Percentiles rank a stretch among this genome's conserved stretches.
Conservation (phyloP, 2,888 invertebrate species). For the Bombylius discolor region DNA sequence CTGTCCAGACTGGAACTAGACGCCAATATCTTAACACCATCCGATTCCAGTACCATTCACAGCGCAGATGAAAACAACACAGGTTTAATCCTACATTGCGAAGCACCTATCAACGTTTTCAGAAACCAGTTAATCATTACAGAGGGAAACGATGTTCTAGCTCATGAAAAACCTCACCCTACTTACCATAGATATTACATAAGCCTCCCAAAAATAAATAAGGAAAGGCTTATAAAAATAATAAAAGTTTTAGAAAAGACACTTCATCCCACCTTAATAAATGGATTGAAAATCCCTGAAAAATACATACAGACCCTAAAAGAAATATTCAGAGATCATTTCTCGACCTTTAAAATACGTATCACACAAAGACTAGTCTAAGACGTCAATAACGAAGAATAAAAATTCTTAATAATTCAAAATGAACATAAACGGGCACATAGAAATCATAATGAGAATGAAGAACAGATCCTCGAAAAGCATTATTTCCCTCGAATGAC, state of each 20-base stretch:
- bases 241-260: background rate
- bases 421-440: constrained; percentile 1
- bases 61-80: constrained; percentile 13
- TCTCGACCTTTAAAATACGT: background rate
- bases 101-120: background rate
- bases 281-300: constrained; percentile 1
- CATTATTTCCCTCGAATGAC: constrained; percentile 2
- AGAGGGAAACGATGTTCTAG: background rate
- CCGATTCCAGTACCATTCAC: constrained; percentile 4
- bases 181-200: background rate
- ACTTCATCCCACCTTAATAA: background rate
- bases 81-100: background rate
- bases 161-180: background rate
- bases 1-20: constrained; percentile 4
- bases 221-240: background rate
- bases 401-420: background rate
- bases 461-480: constrained; percentile 1
- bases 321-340: background rate
- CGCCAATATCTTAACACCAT: background rate
- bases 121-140: background rate
- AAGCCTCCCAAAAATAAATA: background rate
- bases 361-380: background rate
- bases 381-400: background rate
- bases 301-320: background rate
- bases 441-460: background rate